Conservation (phyloP, 2,888 invertebrate species). For the Limenitis camilla region DNA sequence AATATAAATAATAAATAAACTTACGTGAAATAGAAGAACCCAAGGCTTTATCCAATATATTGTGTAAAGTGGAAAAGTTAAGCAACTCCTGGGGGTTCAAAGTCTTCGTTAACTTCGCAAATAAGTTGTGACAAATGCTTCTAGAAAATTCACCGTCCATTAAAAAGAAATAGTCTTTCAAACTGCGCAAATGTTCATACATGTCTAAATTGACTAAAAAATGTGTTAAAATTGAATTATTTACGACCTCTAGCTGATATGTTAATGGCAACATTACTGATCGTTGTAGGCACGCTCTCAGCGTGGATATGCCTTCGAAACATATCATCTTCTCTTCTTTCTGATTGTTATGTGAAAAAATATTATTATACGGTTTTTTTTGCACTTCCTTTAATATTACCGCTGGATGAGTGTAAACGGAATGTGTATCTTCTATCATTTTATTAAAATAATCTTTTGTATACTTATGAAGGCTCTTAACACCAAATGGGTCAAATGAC, state of each 20-base stretch:
- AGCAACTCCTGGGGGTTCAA: constrained; percentile 79
- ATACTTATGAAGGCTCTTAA: constrained; percentile 44
- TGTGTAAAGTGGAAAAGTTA: constrained; percentile 80
- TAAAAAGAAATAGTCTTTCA: constrained; percentile 85
- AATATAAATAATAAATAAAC: no score
- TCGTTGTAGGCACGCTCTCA: constrained; percentile 77
- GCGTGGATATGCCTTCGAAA: constrained; percentile 60
- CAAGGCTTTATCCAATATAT: constrained; percentile 80
- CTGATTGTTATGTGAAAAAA: constrained; percentile 44
- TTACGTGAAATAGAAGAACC: constrained; percentile 78
- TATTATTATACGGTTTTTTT: constrained; percentile 59
- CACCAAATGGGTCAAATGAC: constrained; percentile 62
- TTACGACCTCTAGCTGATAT: constrained; percentile 80
- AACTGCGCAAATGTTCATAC: constrained; percentile 80
- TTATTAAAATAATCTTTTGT: constrained; percentile 45
- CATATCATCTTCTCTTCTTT: constrained; percentile 42
- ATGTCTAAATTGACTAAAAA: constrained; percentile 79
- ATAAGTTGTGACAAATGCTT: constrained; percentile 81
- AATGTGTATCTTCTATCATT: constrained; percentile 41
- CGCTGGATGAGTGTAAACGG: constrained; percentile 55
- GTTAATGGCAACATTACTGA: constrained; percentile 80
- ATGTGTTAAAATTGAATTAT: constrained; percentile 81
- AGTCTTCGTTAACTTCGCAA: constrained; percentile 78
- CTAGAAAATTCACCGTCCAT: constrained; percentile 87
- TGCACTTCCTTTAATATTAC: constrained; percentile 58